phyloP scores from a whole-genome alignment of 2,888 invertebrate species.

The Strigamia crassipes region DNA sequence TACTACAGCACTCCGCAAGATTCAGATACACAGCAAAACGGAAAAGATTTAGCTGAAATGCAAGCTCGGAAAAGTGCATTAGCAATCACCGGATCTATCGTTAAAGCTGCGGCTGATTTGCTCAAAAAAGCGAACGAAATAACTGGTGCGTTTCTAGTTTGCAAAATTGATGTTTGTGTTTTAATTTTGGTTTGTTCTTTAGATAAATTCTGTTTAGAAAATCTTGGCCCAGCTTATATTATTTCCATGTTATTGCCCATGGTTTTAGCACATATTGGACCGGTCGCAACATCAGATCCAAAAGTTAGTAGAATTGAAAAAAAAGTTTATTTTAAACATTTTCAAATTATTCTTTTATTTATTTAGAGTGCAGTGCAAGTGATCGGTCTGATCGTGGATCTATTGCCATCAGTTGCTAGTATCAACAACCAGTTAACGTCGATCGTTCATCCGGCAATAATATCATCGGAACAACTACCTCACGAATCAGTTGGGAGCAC shows the following conservation, averaged over 20 bases:
- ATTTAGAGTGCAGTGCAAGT: conserved; percentile 71
- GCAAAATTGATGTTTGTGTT: background rate
- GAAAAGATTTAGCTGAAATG: conserved; percentile 65
- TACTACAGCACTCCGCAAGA: conserved; percentile 76
- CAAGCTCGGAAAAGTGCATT: conserved; percentile 73
- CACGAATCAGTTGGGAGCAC: conserved; percentile 62
- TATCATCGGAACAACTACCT: conserved; percentile 57
- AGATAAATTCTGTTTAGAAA: conserved; percentile 57
- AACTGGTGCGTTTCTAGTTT: background rate
- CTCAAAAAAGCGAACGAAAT: conserved; percentile 44
- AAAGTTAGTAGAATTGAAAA: conserved; percentile 53
- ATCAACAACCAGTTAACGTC: conserved; percentile 69
- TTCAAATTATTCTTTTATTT: conserved; percentile 8
- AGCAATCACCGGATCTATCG: conserved; percentile 75
- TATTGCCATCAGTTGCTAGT: conserved; percentile 85
- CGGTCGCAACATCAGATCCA: conserved; percentile 79
- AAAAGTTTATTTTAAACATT: too few species aligned
- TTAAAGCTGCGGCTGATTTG: conserved; percentile 64
- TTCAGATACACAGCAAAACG: conserved; percentile 65
- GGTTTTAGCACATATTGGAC: conserved; percentile 81
- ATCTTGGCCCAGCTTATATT: conserved; percentile 67
- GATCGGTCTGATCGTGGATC: conserved; percentile 80
- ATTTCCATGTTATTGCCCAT: conserved; percentile 81
- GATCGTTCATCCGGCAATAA: conserved; percentile 59
- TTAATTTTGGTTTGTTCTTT: too few species aligned